Conservation (phyloP, 2,113 vertebrate species). For the Prietella phreatophila region DNA sequence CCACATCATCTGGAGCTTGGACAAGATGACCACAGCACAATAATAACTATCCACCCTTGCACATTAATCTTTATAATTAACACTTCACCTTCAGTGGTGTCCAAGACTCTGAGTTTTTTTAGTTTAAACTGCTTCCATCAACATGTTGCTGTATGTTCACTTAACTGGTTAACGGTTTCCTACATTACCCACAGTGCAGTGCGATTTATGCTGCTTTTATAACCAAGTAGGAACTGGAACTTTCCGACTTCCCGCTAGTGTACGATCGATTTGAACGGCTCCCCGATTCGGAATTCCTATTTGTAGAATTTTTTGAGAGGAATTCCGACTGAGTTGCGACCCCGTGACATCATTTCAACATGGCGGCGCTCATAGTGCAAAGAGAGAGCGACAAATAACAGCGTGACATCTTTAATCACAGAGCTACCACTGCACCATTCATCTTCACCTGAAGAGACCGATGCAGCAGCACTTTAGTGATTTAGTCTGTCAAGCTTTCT, state of each 20-base stretch:
- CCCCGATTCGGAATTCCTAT: background rate
- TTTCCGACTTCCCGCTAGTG: background rate
- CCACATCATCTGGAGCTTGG: constrained; percentile 21
- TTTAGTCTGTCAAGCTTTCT: background rate
- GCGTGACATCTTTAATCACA: background rate
- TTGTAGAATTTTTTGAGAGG: too few relatives aligned
- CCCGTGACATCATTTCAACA: background rate
- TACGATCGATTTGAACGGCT: background rate
- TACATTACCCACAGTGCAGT: background rate
- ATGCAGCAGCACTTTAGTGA: background rate
- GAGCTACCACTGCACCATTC: too few relatives aligned
- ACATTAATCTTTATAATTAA: background rate
- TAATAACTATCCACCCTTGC: background rate
- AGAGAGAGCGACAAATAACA: background rate
- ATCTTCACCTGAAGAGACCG: background rate
- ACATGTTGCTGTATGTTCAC: background rate
- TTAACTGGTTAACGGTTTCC: background rate
- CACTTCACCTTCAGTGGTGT: background rate
- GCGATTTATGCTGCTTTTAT: background rate
- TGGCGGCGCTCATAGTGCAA: too few relatives aligned
- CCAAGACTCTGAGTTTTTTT: background rate
- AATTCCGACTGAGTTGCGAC: background rate
- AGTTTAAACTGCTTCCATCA: background rate
- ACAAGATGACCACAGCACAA: background rate
- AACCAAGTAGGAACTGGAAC: background rate